Conservation (phyloP, 2,113 vertebrate genomes). For the Corythornis cristatus region DNA sequence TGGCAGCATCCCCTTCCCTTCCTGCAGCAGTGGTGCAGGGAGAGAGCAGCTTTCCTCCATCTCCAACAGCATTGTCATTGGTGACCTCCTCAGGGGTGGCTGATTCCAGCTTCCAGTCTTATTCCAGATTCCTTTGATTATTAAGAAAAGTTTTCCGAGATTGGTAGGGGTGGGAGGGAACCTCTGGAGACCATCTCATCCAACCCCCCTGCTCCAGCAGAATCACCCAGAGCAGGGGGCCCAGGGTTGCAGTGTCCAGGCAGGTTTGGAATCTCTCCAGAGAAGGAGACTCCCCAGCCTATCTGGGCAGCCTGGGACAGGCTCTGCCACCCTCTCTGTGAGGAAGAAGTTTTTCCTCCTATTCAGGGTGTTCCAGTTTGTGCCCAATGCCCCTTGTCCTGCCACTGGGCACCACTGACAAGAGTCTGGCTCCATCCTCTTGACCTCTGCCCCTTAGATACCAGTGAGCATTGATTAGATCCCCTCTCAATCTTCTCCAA, state of each 20-base stretch:
- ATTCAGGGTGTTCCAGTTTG: neutral
- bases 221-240: neutral
- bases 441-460: no score
- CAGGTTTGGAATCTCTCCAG: neutral
- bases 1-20: neutral
- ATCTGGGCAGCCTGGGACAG: no score
- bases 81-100: neutral
- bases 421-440: no score
- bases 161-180: neutral
- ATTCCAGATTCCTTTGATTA: neutral
- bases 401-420: no score
- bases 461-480: no score
- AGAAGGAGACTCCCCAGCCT: neutral
- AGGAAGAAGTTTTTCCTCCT: neutral
- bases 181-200: neutral
- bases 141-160: neutral
- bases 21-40: neutral
- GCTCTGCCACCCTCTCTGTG: no score
- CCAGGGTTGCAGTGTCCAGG: neutral
- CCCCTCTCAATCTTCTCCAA: no score
- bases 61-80: neutral
- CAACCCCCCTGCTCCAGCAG: neutral
- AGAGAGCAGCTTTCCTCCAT: neutral
- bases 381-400: neutral
- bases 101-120: neutral